Base-by-base conservation (phyloP, 1,140 invertebrate species). In the Hormaphis cornu region DNA sequence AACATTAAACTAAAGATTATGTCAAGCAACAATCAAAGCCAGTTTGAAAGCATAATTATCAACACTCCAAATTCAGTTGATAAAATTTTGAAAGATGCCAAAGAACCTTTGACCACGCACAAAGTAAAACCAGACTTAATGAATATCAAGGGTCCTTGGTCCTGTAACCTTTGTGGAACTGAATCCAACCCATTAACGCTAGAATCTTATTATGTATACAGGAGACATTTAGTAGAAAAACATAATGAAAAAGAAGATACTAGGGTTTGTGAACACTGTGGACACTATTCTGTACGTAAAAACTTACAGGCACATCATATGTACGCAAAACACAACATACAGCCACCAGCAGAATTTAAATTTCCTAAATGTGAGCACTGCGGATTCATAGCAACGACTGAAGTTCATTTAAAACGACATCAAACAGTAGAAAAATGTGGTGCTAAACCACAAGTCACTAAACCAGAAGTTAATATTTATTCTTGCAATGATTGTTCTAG, bases 1-100 rank as follows among this genome's bases (percentile, higher is more conserved):
- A 92, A 91, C 76, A 91, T 93, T 35, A 87, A 88, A 76, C 77
- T 93, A 35, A 92, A 91, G 79, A 91, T 93, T 69, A 84, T 91
- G 76, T 82, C 84, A 63, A 84, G 84, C 71, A 78, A 79, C 72
- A 46, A 70, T 30, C 24, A 56, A 30, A 58, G 54, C 10, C 54
- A 54, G 24, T 54, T 70, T 35, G 54, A 46, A 33, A 70, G 54
- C n/a, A 70, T 70, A 7, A 70, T 56, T 24, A 70, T 70, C 12
- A 70, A 70, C 12, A 54, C 37, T 16, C 50, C 50, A 14, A 56
- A 56, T 54, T 58, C 69, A 20, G 42, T 56, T 0, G 40, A 70
- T 1, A 56, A 46, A 46, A 54, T 56, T 6, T 24, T 58, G 24
- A 56, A 18, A n/a, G 18, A 14, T 22, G 40, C 28, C n/a, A 70